Evolutionary conservation across 2,888 invertebrate species (phyloP).

Genomic region (Lasioglossum lativentre): DNA sequence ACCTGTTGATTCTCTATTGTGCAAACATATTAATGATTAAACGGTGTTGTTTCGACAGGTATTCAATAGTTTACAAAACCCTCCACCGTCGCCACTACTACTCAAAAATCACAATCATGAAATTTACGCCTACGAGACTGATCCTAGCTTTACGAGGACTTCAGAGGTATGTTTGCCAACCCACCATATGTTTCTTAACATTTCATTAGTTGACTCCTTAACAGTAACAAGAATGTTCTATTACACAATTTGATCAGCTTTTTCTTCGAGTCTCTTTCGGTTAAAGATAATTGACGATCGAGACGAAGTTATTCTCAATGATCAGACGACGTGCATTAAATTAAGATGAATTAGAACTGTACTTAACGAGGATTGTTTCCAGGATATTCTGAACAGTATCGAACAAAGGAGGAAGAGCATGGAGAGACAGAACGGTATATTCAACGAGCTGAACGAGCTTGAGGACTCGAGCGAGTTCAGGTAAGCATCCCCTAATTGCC

Average conservation of each 20-base stretch:
- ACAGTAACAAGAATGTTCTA: background rate
- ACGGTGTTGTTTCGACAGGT: conserved; percentile 71
- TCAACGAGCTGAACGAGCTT: conserved; percentile 77
- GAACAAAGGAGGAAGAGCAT: conserved; percentile 81
- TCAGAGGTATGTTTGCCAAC: conserved; percentile 76
- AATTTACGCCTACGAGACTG: conserved; percentile 76
- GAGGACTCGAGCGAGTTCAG: conserved; percentile 74
- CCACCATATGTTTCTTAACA: too few relatives aligned
- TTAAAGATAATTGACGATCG: background rate
- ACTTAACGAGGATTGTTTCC: conserved; percentile 40
- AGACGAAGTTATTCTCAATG: background rate
- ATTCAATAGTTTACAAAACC: conserved; percentile 83
- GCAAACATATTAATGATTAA: background rate
- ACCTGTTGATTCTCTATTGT: background rate
- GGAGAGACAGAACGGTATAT: conserved; percentile 80
- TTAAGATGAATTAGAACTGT: background rate
- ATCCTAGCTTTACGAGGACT: conserved; percentile 82
- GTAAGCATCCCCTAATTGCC: background rate
- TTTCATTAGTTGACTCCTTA: too few relatives aligned
- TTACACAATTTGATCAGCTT: background rate
- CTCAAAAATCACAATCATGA: conserved; percentile 79
- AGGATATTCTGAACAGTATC: conserved; percentile 83
- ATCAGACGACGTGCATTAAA: background rate
- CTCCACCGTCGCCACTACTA: conserved; percentile 80
- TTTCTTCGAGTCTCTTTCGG: background rate